Evolutionary conservation across 2,888 invertebrate genomes (phyloP).

Genomic region (Leptinotarsa juncta): DNA sequence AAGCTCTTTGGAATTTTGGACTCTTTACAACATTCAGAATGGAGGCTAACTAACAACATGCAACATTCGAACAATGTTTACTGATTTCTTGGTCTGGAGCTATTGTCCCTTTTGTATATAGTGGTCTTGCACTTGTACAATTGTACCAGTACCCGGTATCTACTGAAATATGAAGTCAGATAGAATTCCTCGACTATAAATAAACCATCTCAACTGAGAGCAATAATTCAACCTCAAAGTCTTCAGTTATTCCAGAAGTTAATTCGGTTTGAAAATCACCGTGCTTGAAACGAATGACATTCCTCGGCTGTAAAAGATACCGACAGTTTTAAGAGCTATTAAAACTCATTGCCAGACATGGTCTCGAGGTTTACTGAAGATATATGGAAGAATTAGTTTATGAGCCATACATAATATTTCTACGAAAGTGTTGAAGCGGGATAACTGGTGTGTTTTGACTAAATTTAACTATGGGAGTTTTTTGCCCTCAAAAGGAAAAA

Average conservation of each 20-base stretch:
- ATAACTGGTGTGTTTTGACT: too few relatives aligned
- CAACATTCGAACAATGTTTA: too few relatives aligned
- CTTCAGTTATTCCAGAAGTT: background rate
- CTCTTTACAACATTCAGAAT: too few relatives aligned
- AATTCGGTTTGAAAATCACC: background rate
- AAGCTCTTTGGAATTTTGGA: too few relatives aligned
- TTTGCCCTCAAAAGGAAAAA: too few relatives aligned
- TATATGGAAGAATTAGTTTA: background rate
- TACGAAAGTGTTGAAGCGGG: background rate
- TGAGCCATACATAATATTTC: background rate
- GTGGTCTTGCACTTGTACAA: too few relatives aligned
- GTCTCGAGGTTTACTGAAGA: background rate
- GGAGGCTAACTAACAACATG: too few relatives aligned
- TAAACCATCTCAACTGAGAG: background rate
- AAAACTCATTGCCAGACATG: background rate
- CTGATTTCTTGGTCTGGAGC: too few relatives aligned
- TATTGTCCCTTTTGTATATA: too few relatives aligned
- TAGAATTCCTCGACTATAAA: background rate
- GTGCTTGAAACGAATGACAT: slow-evolving; percentile 2
- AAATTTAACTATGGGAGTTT: too few relatives aligned
- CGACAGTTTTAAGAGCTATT: background rate
- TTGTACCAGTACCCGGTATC: too few relatives aligned
- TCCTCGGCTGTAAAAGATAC: background rate
- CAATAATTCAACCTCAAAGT: background rate
- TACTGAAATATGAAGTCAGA: too few relatives aligned